Evolutionary conservation across 30 jellyfish, hydroid and myxozoan species (phyloP).

Genomic region (Cassiopea andromeda): DNA sequence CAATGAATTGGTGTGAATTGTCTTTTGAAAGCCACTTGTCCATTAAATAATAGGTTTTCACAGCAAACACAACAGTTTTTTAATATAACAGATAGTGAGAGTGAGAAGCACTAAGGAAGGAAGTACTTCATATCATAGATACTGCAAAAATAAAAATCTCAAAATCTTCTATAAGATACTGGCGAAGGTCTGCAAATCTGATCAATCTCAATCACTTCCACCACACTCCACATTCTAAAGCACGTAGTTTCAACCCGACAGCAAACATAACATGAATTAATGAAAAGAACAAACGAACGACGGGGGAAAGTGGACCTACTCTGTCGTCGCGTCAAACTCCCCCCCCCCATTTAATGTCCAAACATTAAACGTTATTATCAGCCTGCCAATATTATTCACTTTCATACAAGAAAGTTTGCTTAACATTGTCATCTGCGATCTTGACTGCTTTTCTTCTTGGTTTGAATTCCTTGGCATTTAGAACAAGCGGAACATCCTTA

Average conservation of each 20-base stretch:
- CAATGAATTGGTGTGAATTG: no score
- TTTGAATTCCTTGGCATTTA: constrained; percentile 12
- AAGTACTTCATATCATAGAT: no score
- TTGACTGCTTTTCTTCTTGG: constrained; percentile 17
- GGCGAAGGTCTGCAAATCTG: no score
- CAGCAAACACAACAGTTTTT: no score
- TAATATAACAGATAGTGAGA: no score
- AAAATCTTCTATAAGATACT: no score
- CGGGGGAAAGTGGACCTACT: background rate
- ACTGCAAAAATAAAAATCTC: no score
- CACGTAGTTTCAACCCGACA: background rate
- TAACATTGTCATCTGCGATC: background rate
- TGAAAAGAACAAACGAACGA: background rate
- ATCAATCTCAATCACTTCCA: no score
- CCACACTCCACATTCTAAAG: no score
- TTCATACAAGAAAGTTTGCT: constrained; percentile 3
- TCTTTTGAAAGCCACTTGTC: no score
- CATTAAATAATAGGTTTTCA: no score
- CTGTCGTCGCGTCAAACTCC: constrained; percentile 27
- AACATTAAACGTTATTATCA: constrained; percentile 6
- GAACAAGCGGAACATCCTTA: background rate
- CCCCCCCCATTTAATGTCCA: constrained; percentile 28
- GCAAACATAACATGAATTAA: background rate
- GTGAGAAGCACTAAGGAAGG: no score
- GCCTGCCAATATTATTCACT: background rate